Evolutionary conservation across 1,140 invertebrate genomes (phyloP), one percentile per base, ranked within the genome.

Genomic region (Drosophila orena): DNA sequence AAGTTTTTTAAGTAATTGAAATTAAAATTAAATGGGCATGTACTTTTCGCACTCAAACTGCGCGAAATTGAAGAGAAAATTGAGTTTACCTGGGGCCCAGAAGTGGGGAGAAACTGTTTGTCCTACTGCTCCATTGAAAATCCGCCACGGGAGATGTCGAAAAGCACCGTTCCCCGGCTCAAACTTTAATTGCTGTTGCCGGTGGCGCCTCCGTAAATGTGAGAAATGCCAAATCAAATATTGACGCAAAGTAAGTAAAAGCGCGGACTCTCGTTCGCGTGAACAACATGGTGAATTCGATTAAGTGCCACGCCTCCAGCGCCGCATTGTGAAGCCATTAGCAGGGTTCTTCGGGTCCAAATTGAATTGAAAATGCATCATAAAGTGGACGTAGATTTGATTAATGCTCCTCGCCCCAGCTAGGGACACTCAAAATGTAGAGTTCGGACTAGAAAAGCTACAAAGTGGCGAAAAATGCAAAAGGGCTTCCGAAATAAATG

Each of bases 351-450:
- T n/a, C n/a, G n/a, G n/a, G n/a, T n/a, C n/a, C 15, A 89, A 88
- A 88, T 88, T 79, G 71, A 88, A 88, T 88, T 88, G 88, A 89
- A 88, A 88, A 88, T 79, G 84, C 79, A 83, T 89, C 71, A 88
- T 75, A 68, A 79, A 83, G 83, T 79, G 84, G 54, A 77, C 83
- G 71, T 52, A 83, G 84, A 88, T 88, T 88, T 88, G 84, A 88
- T 88, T 88, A 89, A 88, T 89, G 76, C 70, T 37, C 52, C 15
- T 49, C 54, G 57, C 54, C 37, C 46, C 40, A 35, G 59, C 43
- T 40, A 47, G 46, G 53, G 55, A 77, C 43, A 79, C 49, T 27
- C 35, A 8, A 76, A 75, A 75, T 75, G 38, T 30, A 55, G 58
- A 54, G 54, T 76, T 46, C 30, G 22, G 62, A 20, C 30, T 24